Evolutionary conservation across 2,797 vertebrate species (phyloP).

Genomic region (Sus cebifrons): DNA sequence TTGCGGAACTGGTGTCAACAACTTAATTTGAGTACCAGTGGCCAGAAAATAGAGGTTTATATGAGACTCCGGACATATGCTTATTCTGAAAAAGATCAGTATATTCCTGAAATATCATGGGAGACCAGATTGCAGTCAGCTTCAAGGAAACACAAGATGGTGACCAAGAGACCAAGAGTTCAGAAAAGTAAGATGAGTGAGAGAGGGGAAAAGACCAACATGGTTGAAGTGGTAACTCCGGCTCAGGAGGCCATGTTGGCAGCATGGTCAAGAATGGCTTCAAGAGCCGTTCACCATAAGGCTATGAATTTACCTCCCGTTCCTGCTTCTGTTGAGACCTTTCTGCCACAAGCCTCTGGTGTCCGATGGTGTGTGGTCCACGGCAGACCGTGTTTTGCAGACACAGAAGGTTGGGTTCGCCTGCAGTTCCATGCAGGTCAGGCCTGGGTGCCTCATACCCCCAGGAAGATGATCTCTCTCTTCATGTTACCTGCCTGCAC

Average conservation of each 20-base stretch:
- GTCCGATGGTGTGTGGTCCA: no score
- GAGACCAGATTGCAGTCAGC: not conserved
- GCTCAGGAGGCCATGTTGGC: conserved; percentile 65
- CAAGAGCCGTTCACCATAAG: not conserved
- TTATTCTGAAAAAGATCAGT: conserved; percentile 67
- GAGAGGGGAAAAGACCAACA: not conserved
- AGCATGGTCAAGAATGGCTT: conserved; percentile 76
- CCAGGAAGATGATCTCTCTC: no score
- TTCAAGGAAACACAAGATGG: not conserved
- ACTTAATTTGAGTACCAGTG: conserved; percentile 67
- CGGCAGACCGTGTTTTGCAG: no score
- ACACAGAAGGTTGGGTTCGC: no score
- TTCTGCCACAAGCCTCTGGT: conserved; percentile 74
- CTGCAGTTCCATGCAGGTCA: no score
- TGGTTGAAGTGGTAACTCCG: conserved; percentile 68
- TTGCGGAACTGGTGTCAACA: conserved; percentile 79
- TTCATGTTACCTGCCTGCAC: no score
- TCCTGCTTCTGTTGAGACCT: conserved; percentile 2
- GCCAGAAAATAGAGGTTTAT: conserved; percentile 81
- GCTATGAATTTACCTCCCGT: not conserved
- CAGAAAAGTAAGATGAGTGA: not conserved
- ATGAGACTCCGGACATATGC: conserved; percentile 65
- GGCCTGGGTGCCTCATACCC: no score
- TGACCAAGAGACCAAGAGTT: not conserved
- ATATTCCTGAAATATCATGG: not conserved